These are phyloP conservation scores for Thera britannica DNA, from an alignment of 2,888 invertebrate genomes.

Conservation along the genomic window DNA sequence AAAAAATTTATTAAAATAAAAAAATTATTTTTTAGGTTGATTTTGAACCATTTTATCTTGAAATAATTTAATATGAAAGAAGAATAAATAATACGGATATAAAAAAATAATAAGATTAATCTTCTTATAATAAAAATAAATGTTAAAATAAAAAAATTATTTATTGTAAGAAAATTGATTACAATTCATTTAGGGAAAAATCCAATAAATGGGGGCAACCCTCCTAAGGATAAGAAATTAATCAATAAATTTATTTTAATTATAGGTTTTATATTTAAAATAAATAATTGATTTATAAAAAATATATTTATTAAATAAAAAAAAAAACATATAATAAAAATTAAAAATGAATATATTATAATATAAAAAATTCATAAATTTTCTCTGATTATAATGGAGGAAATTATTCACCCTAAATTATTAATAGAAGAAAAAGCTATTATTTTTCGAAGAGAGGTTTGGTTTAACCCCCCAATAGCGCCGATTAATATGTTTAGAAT, in stretches of 20 bases:
- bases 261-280: conserved; percentile 63
- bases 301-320: conserved; percentile 78
- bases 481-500: conserved; percentile 77
- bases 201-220: conserved; percentile 85
- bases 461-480: conserved; percentile 81
- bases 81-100: conserved; percentile 81
- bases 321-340: conserved; percentile 70
- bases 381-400: conserved; percentile 73
- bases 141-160: conserved; percentile 68
- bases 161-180: conserved; percentile 79
- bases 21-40: conserved; percentile 64
- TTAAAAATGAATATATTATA: conserved; percentile 73
- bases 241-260: conserved; percentile 80
- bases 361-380: conserved; percentile 77
- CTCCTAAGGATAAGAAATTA: conserved; percentile 84
- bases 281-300: conserved; percentile 81
- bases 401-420: conserved; percentile 85
- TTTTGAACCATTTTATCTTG: conserved; percentile 77
- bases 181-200: conserved; percentile 86
- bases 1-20: conserved; percentile 57
- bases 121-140: conserved; percentile 79
- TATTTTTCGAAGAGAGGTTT: conserved; percentile 84
- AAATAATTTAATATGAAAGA: conserved; percentile 76
- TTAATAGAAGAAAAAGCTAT: conserved; percentile 87
- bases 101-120: conserved; percentile 83